Conservation (phyloP, 2,797 vertebrate genomes). For the Chloroceryle amazona region DNA sequence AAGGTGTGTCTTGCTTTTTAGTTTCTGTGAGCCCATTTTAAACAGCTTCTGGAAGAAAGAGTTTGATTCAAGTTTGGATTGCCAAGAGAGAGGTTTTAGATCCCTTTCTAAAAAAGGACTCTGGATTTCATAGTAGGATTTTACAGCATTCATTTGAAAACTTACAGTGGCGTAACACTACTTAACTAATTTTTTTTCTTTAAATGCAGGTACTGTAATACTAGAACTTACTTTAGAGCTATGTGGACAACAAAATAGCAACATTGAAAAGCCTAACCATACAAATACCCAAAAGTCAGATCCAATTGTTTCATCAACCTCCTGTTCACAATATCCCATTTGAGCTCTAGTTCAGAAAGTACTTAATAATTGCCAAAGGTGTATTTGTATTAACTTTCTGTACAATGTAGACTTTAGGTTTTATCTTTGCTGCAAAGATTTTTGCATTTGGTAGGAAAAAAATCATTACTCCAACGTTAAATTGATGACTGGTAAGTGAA, state of each 20-base stretch:
- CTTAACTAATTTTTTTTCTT: no score
- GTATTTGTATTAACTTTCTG: background rate
- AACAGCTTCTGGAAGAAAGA: background rate
- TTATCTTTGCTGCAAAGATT: background rate
- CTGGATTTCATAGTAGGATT: background rate
- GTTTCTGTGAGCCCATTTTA: background rate
- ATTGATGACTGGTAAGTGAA: background rate
- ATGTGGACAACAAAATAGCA: background rate
- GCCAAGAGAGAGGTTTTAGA: background rate
- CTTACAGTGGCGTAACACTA: background rate
- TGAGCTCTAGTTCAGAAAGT: background rate
- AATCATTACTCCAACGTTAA: fast-evolving
- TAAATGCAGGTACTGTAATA: background rate
- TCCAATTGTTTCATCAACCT: background rate
- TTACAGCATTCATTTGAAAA: background rate
- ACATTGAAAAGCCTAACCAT: background rate
- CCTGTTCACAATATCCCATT: background rate
- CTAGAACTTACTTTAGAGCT: background rate
- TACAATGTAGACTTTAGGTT: background rate
- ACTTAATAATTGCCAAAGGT: background rate
- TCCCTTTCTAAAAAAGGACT: background rate
- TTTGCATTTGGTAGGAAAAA: background rate
- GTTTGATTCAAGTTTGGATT: background rate
- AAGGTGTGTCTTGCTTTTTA: background rate
- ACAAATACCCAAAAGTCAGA: background rate